phyloP scores from a whole-genome alignment of 1,140 invertebrate genomes.

The Bursaphelenchus mucronatus region DNA sequence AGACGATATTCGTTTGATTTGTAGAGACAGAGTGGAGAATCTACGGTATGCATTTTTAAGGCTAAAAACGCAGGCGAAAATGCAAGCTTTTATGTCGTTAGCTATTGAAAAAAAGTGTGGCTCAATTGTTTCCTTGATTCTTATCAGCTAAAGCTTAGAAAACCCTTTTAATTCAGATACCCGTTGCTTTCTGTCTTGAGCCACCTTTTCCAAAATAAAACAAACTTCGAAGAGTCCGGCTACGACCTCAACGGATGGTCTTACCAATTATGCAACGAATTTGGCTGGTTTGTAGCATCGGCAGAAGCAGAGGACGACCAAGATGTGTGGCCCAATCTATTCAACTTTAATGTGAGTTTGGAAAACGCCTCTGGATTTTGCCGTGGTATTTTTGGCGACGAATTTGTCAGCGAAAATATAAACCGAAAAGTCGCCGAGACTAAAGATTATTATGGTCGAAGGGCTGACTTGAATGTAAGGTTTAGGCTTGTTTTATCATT shows the following conservation, averaged over 20 bases:
- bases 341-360: conserved; percentile 7
- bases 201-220: no score
- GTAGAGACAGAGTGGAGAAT: no score
- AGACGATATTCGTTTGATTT: no score
- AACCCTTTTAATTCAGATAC: no score
- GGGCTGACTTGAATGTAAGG: conserved; percentile 4
- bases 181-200: no score
- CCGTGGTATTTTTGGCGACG: conserved; percentile 10
- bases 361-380: conserved; percentile 18
- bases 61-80: no score
- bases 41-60: no score
- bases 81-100: no score
- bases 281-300: conserved; percentile 17
- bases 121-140: no score
- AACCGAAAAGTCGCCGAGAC: conserved; percentile 2
- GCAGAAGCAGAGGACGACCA: background rate
- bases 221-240: background rate
- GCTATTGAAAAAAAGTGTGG: no score
- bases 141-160: no score
- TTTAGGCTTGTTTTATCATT: background rate
- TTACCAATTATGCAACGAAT: conserved; percentile 19
- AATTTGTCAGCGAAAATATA: conserved; percentile 3
- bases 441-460: conserved; percentile 8
- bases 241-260: conserved; percentile 6
- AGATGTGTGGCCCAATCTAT: conserved; percentile 14